A percentile compares a stretch with the other conserved stretches of the same genome.
phyloP scores from a whole-genome alignment of 2,113 vertebrate species.

The Dunckerocampus dactyliophorus region DNA sequence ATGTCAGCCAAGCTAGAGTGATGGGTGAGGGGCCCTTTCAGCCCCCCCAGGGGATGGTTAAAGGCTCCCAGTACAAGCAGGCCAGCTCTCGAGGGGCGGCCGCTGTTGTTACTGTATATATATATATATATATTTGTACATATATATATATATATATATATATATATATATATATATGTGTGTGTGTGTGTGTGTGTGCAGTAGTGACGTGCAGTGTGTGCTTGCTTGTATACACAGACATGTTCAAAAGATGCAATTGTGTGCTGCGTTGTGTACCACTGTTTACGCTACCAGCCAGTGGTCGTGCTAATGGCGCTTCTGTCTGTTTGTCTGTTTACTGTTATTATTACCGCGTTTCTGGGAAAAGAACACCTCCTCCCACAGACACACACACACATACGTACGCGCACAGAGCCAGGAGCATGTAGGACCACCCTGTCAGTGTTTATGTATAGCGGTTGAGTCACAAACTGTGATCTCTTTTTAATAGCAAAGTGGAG shows the following conservation, averaged over 20 bases:
- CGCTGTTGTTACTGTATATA: not conserved
- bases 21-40: slow-evolving; percentile 46
- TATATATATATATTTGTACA: no score
- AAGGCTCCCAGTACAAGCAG: slow-evolving; percentile 44
- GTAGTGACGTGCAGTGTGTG: slow-evolving; percentile 27
- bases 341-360: slow-evolving; percentile 50
- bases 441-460: slow-evolving; percentile 63
- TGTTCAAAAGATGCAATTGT: slow-evolving; percentile 21
- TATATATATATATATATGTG: no score
- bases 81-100: slow-evolving; percentile 30
- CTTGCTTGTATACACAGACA: slow-evolving; percentile 25
- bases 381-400: slow-evolving; percentile 12
- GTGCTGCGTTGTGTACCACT: slow-evolving; percentile 47
- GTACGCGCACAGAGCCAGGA: slow-evolving; percentile 39
- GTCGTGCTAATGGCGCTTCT: slow-evolving; percentile 58
- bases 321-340: slow-evolving; percentile 65
- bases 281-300: slow-evolving; percentile 52
- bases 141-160: no score
- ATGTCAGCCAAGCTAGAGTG: slow-evolving; percentile 52
- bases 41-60: slow-evolving; percentile 44
- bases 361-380: slow-evolving; percentile 28
- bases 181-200: no score
- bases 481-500: slow-evolving; percentile 61
- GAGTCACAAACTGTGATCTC: slow-evolving; percentile 67
- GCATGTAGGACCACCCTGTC: slow-evolving; percentile 65